A percentile compares a stretch with the other conserved stretches of the same genome.
These are phyloP conservation scores for Epinephelus lanceolatus DNA, from an alignment of 2,113 vertebrate genomes.

Conservation along the genomic window DNA sequence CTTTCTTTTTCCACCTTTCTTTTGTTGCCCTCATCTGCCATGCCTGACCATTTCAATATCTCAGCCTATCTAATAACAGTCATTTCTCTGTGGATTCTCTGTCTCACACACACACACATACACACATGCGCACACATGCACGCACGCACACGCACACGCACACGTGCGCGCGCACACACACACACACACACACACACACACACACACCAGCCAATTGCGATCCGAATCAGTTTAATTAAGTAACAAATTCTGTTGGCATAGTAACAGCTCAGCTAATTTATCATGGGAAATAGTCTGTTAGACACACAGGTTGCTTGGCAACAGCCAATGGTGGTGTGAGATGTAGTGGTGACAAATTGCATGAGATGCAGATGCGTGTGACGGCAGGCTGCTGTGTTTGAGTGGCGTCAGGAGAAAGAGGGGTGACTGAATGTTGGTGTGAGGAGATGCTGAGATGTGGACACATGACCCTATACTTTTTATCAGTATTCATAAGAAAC, in stretches of 20 bases:
- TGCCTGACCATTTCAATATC: constrained; percentile 81
- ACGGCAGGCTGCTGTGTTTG: constrained; percentile 77
- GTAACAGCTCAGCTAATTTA: constrained; percentile 94
- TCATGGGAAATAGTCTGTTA: constrained; percentile 92
- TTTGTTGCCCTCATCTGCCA: constrained; percentile 58
- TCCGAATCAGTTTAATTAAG: constrained; percentile 96
- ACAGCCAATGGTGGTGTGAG: constrained; percentile 89
- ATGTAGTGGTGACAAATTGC: constrained; percentile 89
- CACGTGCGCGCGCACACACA: no score
- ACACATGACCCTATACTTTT: constrained; percentile 5
- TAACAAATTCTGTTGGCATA: constrained; percentile 98
- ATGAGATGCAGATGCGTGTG: constrained; percentile 87
- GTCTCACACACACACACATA: constrained; percentile 1
- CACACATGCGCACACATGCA: no score
- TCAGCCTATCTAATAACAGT: constrained; percentile 78
- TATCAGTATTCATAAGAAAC: background rate
- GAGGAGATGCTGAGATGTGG: background rate
- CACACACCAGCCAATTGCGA: constrained; percentile 86
- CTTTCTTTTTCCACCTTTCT: constrained; percentile 44
- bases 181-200: no score
- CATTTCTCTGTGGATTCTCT: constrained; percentile 70
- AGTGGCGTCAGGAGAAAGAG: constrained; percentile 76
- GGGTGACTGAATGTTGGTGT: constrained; percentile 40
- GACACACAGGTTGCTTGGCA: constrained; percentile 93
- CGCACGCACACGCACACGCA: no score